Conservation (phyloP, 2,888 invertebrate species). For the Cryptophagus acutangulus region DNA sequence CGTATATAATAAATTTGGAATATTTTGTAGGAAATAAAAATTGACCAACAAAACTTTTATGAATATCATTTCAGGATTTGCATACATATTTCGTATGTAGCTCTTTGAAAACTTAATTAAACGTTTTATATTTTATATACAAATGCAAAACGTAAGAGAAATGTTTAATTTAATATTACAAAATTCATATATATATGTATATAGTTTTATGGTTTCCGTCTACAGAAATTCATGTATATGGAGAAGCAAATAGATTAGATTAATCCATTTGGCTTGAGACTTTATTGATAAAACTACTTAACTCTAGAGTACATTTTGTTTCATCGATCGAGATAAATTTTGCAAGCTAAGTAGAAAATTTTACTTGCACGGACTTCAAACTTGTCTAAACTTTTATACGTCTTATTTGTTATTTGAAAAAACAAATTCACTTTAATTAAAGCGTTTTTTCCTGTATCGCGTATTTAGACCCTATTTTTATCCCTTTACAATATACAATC, state of each 20-base stretch:
- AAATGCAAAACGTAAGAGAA: constrained; percentile 2
- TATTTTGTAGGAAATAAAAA: too few relatives aligned
- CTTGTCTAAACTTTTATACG: too few relatives aligned
- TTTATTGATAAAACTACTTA: constrained; percentile 34
- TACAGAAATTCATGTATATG: constrained; percentile 12
- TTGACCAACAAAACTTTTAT: too few relatives aligned
- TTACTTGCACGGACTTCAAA: too few relatives aligned
- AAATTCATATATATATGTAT: constrained; percentile 6
- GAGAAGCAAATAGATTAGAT: constrained; percentile 26
- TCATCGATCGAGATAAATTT: constrained; percentile 24
- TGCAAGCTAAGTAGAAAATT: too few relatives aligned
- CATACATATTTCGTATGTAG: neutral
- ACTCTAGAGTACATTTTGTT: constrained; percentile 16
- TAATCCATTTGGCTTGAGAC: constrained; percentile 30
- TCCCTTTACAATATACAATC: too few relatives aligned
- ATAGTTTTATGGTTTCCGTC: constrained; percentile 9
- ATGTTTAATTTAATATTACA: constrained; percentile 8
- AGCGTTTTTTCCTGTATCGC: too few relatives aligned
- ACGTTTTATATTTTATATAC: constrained; percentile 1
- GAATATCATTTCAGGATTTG: too few relatives aligned
- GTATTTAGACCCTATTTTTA: too few relatives aligned
- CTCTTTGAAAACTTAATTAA: neutral
- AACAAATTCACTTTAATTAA: too few relatives aligned
- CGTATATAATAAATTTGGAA: too few relatives aligned
- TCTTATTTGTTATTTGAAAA: too few relatives aligned